Evolutionary conservation across 2,797 vertebrate species (phyloP).

Genomic region (Fundulus diaphanus): DNA sequence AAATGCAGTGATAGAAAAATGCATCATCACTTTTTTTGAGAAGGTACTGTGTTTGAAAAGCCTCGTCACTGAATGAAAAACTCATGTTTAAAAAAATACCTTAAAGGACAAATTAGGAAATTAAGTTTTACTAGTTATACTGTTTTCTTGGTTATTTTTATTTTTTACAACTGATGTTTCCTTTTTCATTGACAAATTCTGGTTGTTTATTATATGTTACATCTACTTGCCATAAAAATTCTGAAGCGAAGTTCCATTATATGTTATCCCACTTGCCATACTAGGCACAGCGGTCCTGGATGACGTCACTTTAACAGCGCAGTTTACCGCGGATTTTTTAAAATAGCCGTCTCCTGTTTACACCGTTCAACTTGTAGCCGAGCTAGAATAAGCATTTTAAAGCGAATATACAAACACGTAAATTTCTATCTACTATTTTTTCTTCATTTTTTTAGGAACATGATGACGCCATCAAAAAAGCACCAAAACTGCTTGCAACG

Average conservation of each 20-base stretch:
- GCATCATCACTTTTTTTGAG: too few species aligned
- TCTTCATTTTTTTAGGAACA: neutral
- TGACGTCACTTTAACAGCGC: conserved; percentile 30
- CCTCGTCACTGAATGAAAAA: too few species aligned
- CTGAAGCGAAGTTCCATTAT: neutral
- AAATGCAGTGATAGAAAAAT: too few species aligned
- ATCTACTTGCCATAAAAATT: too few species aligned
- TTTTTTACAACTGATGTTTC: neutral
- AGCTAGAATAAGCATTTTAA: neutral
- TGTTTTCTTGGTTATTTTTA: too few species aligned
- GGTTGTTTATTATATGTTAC: too few species aligned
- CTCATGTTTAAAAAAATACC: too few species aligned
- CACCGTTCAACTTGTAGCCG: neutral
- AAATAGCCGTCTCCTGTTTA: neutral
- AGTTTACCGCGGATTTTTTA: conserved; percentile 57
- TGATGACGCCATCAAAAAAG: conserved; percentile 63
- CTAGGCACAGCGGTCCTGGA: neutral
- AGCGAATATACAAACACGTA: neutral
- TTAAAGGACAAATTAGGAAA: too few species aligned
- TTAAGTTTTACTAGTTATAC: too few species aligned
- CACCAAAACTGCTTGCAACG: conserved; percentile 27
- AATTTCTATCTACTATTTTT: neutral
- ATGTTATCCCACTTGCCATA: neutral
- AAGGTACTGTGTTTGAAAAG: too few species aligned
- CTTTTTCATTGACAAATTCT: too few species aligned